These are phyloP conservation scores for Muntiacus reevesi DNA, from an alignment of 2,113 vertebrate species.

Conservation along the genomic window DNA sequence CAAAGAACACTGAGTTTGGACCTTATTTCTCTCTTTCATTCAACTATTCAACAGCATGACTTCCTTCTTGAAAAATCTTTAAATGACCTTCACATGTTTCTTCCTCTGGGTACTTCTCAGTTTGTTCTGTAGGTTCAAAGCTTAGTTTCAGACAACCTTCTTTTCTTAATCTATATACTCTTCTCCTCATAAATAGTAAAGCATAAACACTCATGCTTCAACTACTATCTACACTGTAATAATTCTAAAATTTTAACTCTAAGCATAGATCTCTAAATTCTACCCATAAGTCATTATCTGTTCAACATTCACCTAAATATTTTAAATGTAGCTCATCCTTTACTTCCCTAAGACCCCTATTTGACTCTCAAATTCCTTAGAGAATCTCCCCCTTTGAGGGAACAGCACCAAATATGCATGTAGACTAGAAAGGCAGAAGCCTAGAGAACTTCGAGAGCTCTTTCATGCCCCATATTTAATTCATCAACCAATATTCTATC, in stretches of 20 bases:
- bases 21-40: neutral
- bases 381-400: neutral
- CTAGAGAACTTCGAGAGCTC: neutral
- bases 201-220: neutral
- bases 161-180: neutral
- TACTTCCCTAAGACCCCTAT: neutral
- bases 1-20: neutral
- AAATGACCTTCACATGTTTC: neutral
- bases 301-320: neutral
- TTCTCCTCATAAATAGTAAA: neutral
- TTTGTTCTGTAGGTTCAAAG: neutral
- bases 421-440: neutral
- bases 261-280: neutral
- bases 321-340: neutral
- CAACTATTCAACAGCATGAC: neutral
- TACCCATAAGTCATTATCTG: neutral
- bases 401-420: neutral
- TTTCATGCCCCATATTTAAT: neutral
- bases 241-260: neutral
- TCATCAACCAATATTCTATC: neutral
- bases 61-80: neutral
- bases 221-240: neutral
- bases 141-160: neutral
- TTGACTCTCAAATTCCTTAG: neutral
- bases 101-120: neutral